Base-by-base conservation (phyloP, 2,113 vertebrate genomes). In the Antigone vipio region DNA sequence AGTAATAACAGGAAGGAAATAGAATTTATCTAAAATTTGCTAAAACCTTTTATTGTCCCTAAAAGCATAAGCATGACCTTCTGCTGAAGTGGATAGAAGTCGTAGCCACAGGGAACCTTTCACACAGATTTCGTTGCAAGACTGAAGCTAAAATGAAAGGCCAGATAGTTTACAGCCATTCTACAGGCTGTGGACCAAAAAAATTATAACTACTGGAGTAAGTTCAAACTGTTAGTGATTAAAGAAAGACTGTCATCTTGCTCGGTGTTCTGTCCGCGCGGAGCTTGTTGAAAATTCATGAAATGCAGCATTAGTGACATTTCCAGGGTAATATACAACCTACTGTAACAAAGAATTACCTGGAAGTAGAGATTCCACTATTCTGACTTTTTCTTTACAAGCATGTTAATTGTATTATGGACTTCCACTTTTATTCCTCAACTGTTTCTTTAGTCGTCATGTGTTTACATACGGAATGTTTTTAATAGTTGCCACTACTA, bases 21-120 rank as follows among this genome's bases (percentile, higher is more conserved):
- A 72, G 60, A 80, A 80, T 93, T 78, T 85, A 32, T 94, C 78
- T 92, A 86, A 97, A 96, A 92, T 86, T 96, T 86, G 50, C 78
- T 72, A 93, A 96, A 96, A 78, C 9, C 4, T 88, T 94, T 92
- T 88, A 74, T 89, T 77, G 67, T 85, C 84, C 82, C 92, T 97
- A 92, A 96, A 94, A 97, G 64, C 88, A 45, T 91, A 92, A 87
- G 80, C 86, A 38, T 96, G 95, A 94, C 93, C 88, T 95, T 92
- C 92, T 95, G 35, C 79, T 93, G 58, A 94, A 93, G 62, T 86
- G 72, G 27, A 30, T 81, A 34, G 58, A 86, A 81, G 68, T 38
- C 89, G 66, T 91, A 93, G 94, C 89, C 89, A 38, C 35, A 40
- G 71, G 91, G 86, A 84, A 87, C 53, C 53, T 97, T 96, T 96